phyloP scores from a whole-genome alignment of 2,888 invertebrate species.

The Amphipoea lucens region DNA sequence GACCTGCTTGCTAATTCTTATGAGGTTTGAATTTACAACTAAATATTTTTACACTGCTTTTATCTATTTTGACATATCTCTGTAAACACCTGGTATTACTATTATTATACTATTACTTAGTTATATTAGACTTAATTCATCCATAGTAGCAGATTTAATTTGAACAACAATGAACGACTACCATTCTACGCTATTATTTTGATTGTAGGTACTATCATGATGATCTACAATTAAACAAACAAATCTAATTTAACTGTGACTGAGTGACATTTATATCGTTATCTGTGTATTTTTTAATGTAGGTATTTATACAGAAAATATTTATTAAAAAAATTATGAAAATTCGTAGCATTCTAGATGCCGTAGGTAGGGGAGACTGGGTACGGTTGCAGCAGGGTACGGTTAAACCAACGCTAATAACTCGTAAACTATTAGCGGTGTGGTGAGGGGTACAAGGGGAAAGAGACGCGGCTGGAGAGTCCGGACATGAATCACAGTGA shows the following conservation, averaged over 20 bases:
- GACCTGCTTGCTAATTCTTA: background rate
- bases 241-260: background rate
- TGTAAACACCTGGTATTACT: background rate
- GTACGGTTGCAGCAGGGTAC: too few relatives aligned
- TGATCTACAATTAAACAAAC: slow-evolving; percentile 7
- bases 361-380: too few relatives aligned
- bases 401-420: too few relatives aligned
- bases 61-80: background rate
- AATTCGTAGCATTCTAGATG: background rate
- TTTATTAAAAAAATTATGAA: too few relatives aligned
- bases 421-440: too few relatives aligned
- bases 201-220: background rate
- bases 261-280: background rate
- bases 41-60: background rate
- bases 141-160: background rate
- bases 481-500: too few relatives aligned
- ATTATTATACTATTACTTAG: background rate
- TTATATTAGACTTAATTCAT: background rate
- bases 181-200: background rate
- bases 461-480: too few relatives aligned
- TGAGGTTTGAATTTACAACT: background rate
- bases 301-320: background rate
- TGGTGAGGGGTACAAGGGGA: too few relatives aligned
- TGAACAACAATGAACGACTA: background rate
- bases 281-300: background rate